Conservation (phyloP, 2,888 invertebrate genomes). For the Penaeus monodon region DNA sequence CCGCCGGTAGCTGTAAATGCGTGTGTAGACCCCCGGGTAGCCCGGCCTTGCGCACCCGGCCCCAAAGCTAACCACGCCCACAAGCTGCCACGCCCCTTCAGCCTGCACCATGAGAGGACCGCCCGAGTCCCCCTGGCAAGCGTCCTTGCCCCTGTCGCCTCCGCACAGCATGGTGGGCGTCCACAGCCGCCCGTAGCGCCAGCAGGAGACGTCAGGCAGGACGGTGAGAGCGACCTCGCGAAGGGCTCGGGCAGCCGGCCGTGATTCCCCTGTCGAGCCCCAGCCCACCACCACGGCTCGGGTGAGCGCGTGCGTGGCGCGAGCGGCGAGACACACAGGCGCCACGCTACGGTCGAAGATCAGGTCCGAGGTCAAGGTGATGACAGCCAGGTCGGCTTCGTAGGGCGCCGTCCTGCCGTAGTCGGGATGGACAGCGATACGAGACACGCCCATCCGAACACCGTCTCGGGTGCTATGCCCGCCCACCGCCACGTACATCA, state of each 20-base stretch:
- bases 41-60: not conserved
- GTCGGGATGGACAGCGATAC: not conserved
- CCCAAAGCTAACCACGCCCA: conserved; percentile 38
- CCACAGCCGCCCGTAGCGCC: not conserved
- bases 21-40: conserved; percentile 22
- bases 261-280: not conserved
- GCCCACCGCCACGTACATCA: not conserved
- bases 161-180: not conserved
- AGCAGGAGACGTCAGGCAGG: not conserved
- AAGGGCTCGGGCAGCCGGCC: not conserved
- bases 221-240: not conserved
- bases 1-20: conserved; percentile 19
- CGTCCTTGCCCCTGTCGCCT: not conserved
- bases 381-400: not conserved
- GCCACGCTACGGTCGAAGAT: not conserved
- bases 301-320: not conserved
- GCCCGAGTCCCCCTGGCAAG: conserved; percentile 43
- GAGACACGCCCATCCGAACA: not conserved
- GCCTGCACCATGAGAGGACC: conserved; percentile 35
- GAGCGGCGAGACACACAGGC: not conserved
- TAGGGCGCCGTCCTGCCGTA: not conserved
- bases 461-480: not conserved
- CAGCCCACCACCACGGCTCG: not conserved
- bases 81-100: not conserved
- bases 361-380: not conserved